Percentiles rank a stretch among this genome's conserved stretches.
Evolutionary conservation across 1,140 invertebrate genomes (phyloP).

Genomic region (Megalonaias nervosa): DNA sequence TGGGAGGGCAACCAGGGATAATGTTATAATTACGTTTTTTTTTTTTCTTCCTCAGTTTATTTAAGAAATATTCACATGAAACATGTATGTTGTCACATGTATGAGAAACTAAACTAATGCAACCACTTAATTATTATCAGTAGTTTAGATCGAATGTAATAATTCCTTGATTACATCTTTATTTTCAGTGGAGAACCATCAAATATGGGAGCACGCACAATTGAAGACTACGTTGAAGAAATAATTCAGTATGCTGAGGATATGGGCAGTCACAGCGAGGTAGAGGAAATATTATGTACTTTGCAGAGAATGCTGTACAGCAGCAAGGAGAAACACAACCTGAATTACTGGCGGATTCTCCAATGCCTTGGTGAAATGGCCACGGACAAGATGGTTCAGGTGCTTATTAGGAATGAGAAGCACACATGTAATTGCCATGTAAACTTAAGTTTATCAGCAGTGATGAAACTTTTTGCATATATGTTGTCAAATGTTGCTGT

Average conservation of each 20-base stretch:
- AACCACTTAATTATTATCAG: too few species aligned
- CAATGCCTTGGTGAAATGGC: conserved; percentile 42
- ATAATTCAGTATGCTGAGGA: conserved; percentile 26
- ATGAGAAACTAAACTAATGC: too few species aligned
- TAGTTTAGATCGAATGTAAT: too few species aligned
- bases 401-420: conserved; percentile 27
- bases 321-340: conserved; percentile 36
- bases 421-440: conserved; percentile 29
- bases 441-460: conserved; percentile 19
- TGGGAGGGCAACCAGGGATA: too few species aligned
- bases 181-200: background rate
- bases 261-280: conserved; percentile 17
- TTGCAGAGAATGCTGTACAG: conserved; percentile 40
- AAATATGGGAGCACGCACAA: conserved; percentile 26
- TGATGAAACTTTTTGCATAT: conserved; percentile 40
- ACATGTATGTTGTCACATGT: too few species aligned
- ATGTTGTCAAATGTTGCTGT: conserved; percentile 33
- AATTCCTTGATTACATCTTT: background rate
- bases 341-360: conserved; percentile 46
- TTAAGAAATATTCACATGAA: too few species aligned
- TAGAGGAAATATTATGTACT: conserved; percentile 27
- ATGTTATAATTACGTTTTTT: too few species aligned
- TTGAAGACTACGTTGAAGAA: conserved; percentile 42
- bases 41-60: too few species aligned
- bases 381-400: conserved; percentile 19